Evolutionary conservation across 2,113 vertebrate genomes (phyloP).

Genomic region (Sapayoa aenigma): DNA sequence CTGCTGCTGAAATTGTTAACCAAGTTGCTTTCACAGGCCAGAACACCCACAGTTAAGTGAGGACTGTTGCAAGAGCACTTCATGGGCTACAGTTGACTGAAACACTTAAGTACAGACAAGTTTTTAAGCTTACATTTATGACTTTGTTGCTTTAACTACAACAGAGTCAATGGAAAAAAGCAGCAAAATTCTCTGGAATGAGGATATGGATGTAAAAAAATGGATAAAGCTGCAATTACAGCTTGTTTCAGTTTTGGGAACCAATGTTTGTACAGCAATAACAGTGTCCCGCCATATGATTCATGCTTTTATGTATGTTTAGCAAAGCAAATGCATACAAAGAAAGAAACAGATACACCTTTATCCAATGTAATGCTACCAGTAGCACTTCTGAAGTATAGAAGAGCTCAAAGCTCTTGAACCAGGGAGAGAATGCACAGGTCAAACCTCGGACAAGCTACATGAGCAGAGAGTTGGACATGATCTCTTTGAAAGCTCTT

Average conservation of each 20-base stretch:
- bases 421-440: not conserved
- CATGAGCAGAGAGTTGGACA: not conserved
- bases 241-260: slow-evolving; percentile 7
- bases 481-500: not conserved
- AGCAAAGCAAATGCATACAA: not conserved
- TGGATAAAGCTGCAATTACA: not conserved
- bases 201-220: not conserved
- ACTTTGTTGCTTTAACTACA: not conserved
- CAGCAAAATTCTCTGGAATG: not conserved
- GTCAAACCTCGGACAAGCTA: not conserved
- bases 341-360: not conserved
- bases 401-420: not conserved
- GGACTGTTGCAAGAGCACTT: not conserved
- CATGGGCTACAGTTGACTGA: not conserved
- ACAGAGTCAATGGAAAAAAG: not conserved
- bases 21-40: not conserved
- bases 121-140: not conserved
- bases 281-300: not conserved
- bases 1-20: not conserved
- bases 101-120: not conserved
- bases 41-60: not conserved
- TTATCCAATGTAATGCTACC: not conserved
- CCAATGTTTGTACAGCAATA: not conserved
- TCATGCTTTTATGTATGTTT: slow-evolving; percentile 9
- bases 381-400: not conserved